Conservation (phyloP, 1,140 invertebrate species). For the Bombus confusus region DNA sequence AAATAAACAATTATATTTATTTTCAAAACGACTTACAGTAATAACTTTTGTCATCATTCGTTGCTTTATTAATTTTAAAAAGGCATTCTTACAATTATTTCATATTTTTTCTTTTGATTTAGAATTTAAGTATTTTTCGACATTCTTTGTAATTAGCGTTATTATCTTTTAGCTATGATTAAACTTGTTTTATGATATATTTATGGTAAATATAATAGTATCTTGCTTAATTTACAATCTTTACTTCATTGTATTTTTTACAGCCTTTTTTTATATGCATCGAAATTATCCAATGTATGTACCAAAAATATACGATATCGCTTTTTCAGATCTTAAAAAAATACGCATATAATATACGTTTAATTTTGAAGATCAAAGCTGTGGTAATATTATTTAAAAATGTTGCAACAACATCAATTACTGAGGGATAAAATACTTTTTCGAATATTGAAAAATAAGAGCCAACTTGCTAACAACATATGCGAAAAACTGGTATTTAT, state of each 20-base stretch:
- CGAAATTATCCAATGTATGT: neutral
- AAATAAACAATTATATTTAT: neutral
- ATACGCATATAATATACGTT: neutral
- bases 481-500: slow-evolving; percentile 57
- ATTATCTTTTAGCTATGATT: too few relatives aligned
- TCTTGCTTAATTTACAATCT: neutral
- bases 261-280: neutral
- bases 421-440: slow-evolving; percentile 28
- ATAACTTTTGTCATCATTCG: neutral
- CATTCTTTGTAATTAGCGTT: neutral
- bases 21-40: neutral
- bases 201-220: neutral
- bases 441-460: slow-evolving; percentile 45
- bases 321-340: slow-evolving; percentile 23
- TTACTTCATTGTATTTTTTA: neutral
- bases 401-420: slow-evolving; percentile 7
- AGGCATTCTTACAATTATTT: neutral
- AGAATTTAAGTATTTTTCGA: neutral
- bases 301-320: neutral
- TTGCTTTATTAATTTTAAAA: neutral
- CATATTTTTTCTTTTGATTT: neutral
- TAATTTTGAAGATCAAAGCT: neutral
- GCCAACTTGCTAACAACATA: slow-evolving; percentile 5
- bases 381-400: neutral
- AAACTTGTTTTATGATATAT: neutral